Conservation (phyloP, 2,113 vertebrate species). For the Scomber japonicus region DNA sequence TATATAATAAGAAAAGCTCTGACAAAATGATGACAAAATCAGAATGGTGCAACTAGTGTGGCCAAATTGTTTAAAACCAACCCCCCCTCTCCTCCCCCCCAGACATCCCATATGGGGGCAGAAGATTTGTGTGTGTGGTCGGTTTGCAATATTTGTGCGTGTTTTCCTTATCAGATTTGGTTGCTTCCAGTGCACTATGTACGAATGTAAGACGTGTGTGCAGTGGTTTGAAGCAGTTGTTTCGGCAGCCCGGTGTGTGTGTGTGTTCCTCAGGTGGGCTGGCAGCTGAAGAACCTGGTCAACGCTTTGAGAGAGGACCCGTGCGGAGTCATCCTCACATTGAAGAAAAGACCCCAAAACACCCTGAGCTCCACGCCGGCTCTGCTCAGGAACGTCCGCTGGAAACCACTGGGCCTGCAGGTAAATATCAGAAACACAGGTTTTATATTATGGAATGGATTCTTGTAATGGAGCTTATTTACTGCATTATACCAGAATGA, state of each 20-base stretch:
- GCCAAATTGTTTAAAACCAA: too few species aligned
- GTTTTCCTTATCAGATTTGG: neutral
- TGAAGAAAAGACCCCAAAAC: constrained; percentile 93
- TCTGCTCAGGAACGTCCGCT: constrained; percentile 91
- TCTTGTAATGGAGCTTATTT: too few species aligned
- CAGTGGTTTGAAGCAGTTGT: constrained; percentile 21
- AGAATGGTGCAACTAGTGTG: too few species aligned
- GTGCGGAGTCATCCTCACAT: constrained; percentile 90
- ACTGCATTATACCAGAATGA: too few species aligned
- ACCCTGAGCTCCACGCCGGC: constrained; percentile 91
- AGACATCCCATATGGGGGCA: neutral
- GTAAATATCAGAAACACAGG: constrained; percentile 71
- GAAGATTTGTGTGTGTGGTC: constrained; percentile 6
- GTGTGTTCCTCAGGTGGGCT: constrained; percentile 88
- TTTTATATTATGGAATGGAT: too few species aligned
- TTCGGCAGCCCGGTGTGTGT: constrained; percentile 43
- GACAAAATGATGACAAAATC: too few species aligned
- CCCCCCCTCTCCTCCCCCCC: too few species aligned
- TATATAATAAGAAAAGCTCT: too few species aligned
- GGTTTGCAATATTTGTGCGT: neutral
- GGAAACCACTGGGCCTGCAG: constrained; percentile 92
- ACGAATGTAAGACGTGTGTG: neutral
- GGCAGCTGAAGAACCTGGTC: constrained; percentile 93
- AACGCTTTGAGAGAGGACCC: constrained; percentile 93
- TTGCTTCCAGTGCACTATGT: neutral